Base-by-base conservation (phyloP, 2,113 vertebrate genomes). In the Pogona vitticeps region DNA sequence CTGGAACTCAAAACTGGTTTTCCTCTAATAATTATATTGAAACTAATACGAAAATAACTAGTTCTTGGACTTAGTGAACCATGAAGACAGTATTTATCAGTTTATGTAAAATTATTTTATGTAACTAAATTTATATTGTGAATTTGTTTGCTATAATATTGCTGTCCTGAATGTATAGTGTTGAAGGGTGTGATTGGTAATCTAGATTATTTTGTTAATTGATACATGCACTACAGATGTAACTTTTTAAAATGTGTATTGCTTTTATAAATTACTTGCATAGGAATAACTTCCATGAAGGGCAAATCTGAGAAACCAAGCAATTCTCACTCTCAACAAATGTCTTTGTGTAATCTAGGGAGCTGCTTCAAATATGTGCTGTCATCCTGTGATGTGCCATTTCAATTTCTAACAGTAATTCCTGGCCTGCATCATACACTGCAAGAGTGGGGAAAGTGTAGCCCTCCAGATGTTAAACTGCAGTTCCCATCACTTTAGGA, bases 11-110 rank as follows among this genome's bases (percentile, higher is more conserved):
- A 79, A 94, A 31, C 93, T 94, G 95, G 89, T 87, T 80, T 92
- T 92, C 93, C 92, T 93, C 86, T 97, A 91, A 91, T 92, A 92
- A 95, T 95, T 95, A 96, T 94, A 95, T 97, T 96, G 95, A 95
- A 95, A 94, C 94, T 95, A 96, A 96, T 83, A 88, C 94, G 90
- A 93, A 95, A 90, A 92, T 94, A 96, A 96, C 90, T 94, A 95
- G 95, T 94, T 93, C 93, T 95, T 95, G 94, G 94, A 94, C 93
- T 95, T 95, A 94, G 94, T 95, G 93, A 94, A 91, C 91, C 90
- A 89, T 93, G 93, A 93, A 95, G 89, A 94, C 90, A 90, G 83
- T 96, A 95, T 97, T 96, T 95, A 95, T 95, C 91, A 87, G 84
- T 94, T 95, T 90, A 94, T 94, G 90, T 95, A 94, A 92, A 94